phyloP scores from a whole-genome alignment of 2,888 invertebrate genomes.

The Arctia plantaginis region DNA sequence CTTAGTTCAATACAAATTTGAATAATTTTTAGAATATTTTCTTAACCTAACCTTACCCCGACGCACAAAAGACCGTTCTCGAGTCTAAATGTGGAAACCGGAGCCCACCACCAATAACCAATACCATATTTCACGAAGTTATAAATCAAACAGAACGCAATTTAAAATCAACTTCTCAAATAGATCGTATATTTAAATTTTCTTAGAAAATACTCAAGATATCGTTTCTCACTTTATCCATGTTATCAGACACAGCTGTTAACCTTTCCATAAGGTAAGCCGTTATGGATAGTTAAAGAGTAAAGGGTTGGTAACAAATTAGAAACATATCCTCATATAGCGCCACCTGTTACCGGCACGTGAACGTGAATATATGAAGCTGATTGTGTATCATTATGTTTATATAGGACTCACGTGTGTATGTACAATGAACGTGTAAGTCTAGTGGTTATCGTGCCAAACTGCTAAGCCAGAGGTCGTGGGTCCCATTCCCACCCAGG shows the following conservation, averaged over 20 bases:
- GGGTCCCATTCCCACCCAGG: not conserved
- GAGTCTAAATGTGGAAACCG: no score
- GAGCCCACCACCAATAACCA: no score
- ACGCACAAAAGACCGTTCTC: no score
- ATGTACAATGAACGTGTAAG: not conserved
- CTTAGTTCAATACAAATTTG: no score
- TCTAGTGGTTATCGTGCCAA: not conserved
- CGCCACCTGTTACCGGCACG: slow-evolving; percentile 2
- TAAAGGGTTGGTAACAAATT: slow-evolving; percentile 4
- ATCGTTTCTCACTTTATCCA: not conserved
- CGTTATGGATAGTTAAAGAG: not conserved
- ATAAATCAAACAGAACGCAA: not conserved
- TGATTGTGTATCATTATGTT: not conserved
- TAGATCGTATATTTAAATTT: not conserved
- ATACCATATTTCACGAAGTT: no score
- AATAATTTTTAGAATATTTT: no score
- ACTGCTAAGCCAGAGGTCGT: not conserved
- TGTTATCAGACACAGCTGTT: slow-evolving; percentile 9
- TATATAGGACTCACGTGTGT: not conserved
- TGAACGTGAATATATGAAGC: not conserved
- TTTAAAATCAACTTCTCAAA: not conserved
- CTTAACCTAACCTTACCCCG: no score
- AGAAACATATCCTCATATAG: not conserved
- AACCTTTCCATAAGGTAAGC: slow-evolving; percentile 6
- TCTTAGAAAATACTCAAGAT: not conserved